Base-by-base conservation (phyloP, 2,797 vertebrate species). In the Zenarchopterus dispar region DNA sequence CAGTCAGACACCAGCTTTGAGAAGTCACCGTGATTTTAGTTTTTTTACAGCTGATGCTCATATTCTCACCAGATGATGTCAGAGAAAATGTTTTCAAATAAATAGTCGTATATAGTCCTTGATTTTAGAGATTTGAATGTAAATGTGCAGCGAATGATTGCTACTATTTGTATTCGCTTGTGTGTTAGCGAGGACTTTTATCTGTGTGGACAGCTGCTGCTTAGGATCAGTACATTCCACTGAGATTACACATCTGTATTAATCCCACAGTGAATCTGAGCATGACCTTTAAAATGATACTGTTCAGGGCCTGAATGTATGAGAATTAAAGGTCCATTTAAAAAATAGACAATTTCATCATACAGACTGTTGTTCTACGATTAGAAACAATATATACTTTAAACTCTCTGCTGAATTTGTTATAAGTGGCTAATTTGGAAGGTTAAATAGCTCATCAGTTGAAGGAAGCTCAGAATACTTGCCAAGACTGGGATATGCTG, bases 161-260 rank as follows among this genome's bases (percentile, higher is more conserved):
- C 42, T 41, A 53, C 43, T 39, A 15, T 63, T 62, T 62, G 43
- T 50, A 56, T 47, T 50, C 11, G 44, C 67, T 43, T 62, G 53
- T 77, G 36, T 72, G 48, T 65, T 17, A 64, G 60, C 56, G 44
- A 55, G 47, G 67, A 63, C 50, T 80, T 69, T 11, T 33, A 17
- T 79, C 64, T 84, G 44, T 73, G 6, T 63, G 53, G 67, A 87
- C 89, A 90, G 84, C 85, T 91, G 88, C 80, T 24, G 54, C 71
- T 78, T 59, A 57, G 67, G 73, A 81, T 75, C 76, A 80, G 70
- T 70, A 41, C 83, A 90, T 92, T 91, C 88, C 87, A 50, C 58
- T 75, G 76, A 91, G 86, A 90, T 93, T 93, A 92, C 88, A 88
- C 84, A 91, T 89, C 76, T 88, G 81, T 64, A 86, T 84, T 86